phyloP scores from a whole-genome alignment of 2,888 invertebrate genomes.

The Epirrita christyi region DNA sequence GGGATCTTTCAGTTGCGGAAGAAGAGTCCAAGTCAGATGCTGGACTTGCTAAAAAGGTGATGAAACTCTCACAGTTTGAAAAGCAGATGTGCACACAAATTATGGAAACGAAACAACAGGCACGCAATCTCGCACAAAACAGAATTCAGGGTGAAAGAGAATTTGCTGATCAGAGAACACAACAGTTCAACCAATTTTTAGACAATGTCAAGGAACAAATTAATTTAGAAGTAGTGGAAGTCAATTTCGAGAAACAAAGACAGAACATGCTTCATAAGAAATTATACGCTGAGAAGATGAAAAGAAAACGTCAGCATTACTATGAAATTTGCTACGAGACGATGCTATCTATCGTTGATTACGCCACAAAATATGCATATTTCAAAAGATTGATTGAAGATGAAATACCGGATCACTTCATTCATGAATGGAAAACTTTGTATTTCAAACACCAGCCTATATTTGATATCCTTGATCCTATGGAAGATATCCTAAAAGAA shows the following conservation, averaged over 20 bases:
- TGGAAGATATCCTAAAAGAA: conserved; percentile 67
- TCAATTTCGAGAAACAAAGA: conserved; percentile 80
- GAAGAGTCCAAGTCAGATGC: conserved; percentile 81
- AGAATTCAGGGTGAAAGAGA: conserved; percentile 78
- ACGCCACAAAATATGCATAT: conserved; percentile 80
- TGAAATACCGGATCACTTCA: conserved; percentile 74
- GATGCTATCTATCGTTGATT: conserved; percentile 82
- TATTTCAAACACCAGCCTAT: conserved; percentile 84
- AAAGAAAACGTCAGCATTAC: conserved; percentile 74
- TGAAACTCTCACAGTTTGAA: conserved; percentile 87
- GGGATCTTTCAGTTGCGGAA: conserved; percentile 80
- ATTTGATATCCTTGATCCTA: conserved; percentile 74
- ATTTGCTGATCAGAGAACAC: conserved; percentile 76
- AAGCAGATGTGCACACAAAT: conserved; percentile 87
- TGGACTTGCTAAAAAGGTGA: conserved; percentile 81
- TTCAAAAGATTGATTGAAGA: conserved; percentile 70
- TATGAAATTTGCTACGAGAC: conserved; percentile 81
- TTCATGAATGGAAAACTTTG: conserved; percentile 83
- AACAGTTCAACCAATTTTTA: conserved; percentile 74
- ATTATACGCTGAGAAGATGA: conserved; percentile 82
- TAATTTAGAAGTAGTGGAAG: conserved; percentile 75
- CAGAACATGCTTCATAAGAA: conserved; percentile 79
- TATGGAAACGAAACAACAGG: conserved; percentile 85
- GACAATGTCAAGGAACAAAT: conserved; percentile 73
- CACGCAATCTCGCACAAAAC: conserved; percentile 81